Evolutionary conservation across 30 jellyfish, hydroid and myxozoan species (phyloP).

Genomic region (Nemopilema nomurai): DNA sequence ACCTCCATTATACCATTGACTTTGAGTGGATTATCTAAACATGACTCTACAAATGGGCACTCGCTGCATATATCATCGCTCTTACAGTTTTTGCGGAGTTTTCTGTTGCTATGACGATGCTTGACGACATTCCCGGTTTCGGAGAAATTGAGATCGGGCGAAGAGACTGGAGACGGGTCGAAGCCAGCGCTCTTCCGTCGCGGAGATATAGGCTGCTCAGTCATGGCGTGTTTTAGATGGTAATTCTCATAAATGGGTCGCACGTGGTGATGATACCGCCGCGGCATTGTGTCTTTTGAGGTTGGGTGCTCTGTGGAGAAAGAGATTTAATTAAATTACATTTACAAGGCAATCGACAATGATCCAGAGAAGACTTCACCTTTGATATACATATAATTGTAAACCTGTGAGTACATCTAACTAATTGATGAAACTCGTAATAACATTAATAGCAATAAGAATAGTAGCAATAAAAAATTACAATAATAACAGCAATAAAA

Average conservation of each 20-base stretch:
- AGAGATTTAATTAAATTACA: neutral
- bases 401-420: no score
- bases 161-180: conserved; percentile 50
- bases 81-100: conserved; percentile 30
- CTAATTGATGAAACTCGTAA: no score
- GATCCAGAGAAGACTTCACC: no score
- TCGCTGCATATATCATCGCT: conserved; percentile 53
- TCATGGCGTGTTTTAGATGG: neutral
- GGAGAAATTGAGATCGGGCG: conserved; percentile 62
- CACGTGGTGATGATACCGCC: neutral
- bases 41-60: conserved; percentile 55
- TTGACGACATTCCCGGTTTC: conserved; percentile 58
- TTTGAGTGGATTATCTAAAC: conserved; percentile 53
- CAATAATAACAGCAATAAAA: no score
- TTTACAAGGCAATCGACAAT: no score
- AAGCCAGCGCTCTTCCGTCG: conserved; percentile 28
- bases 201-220: conserved; percentile 13
- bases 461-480: no score
- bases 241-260: conserved; percentile 10
- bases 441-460: no score
- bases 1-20: conserved; percentile 44
- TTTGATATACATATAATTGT: no score
- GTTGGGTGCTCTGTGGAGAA: neutral
- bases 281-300: neutral
- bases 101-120: conserved; percentile 61